Conservation (phyloP, 2,113 vertebrate species). For the Mellivora capensis region DNA sequence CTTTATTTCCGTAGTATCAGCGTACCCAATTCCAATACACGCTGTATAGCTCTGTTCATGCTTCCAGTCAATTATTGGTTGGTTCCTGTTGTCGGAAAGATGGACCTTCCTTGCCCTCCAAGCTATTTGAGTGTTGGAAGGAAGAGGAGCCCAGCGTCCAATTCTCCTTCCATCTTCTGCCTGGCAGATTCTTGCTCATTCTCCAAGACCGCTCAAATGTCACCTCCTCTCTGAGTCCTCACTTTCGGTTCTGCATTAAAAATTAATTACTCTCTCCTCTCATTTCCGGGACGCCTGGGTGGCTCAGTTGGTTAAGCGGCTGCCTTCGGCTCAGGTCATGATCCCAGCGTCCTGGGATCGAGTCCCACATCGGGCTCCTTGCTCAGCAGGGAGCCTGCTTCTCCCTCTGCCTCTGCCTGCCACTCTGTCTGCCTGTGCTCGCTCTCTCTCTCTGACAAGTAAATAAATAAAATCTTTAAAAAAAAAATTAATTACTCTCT, state of each 20-base stretch:
- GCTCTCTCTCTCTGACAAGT: too few species aligned
- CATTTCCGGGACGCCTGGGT: too few species aligned
- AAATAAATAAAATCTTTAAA: too few species aligned
- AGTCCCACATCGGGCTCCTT: too few species aligned
- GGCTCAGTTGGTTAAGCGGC: too few species aligned
- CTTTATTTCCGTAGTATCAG: not conserved
- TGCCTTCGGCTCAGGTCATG: too few species aligned
- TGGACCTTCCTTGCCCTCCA: not conserved
- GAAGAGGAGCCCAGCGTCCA: not conserved
- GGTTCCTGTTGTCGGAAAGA: not conserved
- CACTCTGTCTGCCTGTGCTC: too few species aligned
- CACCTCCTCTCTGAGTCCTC: not conserved
- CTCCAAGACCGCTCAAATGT: not conserved
- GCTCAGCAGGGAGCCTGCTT: too few species aligned
- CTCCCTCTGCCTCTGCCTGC: too few species aligned
- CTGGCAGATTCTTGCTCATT: not conserved
- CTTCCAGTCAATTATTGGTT: not conserved
- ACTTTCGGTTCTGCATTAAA: not conserved
- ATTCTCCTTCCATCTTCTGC: not conserved
- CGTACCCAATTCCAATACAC: not conserved
- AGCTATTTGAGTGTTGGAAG: not conserved
- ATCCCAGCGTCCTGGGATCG: too few species aligned
- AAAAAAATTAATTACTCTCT: not conserved
- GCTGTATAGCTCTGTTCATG: not conserved
- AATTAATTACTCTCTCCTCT: not conserved